phyloP scores from a whole-genome alignment of 2,113 vertebrate genomes.

The Anhinga rufa region DNA sequence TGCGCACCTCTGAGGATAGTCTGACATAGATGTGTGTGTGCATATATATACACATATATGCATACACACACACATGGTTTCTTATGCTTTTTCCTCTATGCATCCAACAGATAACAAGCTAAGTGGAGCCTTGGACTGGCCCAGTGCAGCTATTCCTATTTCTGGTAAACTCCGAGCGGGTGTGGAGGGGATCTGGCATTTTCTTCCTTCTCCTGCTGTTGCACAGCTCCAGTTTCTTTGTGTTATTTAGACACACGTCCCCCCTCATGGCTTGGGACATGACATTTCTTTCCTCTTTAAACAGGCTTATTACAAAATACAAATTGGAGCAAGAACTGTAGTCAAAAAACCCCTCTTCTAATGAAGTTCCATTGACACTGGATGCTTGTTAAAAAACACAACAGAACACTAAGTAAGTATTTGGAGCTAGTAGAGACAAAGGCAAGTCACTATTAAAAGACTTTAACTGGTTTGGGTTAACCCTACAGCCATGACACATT shows the following conservation, averaged over 20 bases:
- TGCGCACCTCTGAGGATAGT: not conserved
- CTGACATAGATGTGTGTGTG: accelerated
- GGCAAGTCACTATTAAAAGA: not conserved
- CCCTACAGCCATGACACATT: not conserved
- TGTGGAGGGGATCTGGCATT: not conserved
- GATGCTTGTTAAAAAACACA: not conserved
- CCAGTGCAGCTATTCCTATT: not conserved
- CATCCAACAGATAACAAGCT: not conserved
- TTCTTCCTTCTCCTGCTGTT: not conserved
- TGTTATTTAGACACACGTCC: not conserved
- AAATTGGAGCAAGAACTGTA: not conserved
- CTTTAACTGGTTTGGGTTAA: not conserved
- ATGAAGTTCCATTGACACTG: not conserved
- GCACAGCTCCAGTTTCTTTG: not conserved
- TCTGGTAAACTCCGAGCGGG: not conserved
- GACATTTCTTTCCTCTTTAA: constrained; percentile 4
- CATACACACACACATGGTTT: not conserved
- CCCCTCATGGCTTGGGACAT: not conserved
- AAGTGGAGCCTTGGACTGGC: not conserved
- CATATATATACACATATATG: not conserved
- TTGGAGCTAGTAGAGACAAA: not conserved
- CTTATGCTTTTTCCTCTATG: not conserved
- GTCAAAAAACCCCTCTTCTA: not conserved
- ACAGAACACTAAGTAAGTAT: not conserved
- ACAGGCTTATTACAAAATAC: not conserved